Percentiles rank a stretch among this genome's conserved stretches.
phyloP scores from a whole-genome alignment of 2,888 invertebrate genomes.

The Dione vanillae region DNA sequence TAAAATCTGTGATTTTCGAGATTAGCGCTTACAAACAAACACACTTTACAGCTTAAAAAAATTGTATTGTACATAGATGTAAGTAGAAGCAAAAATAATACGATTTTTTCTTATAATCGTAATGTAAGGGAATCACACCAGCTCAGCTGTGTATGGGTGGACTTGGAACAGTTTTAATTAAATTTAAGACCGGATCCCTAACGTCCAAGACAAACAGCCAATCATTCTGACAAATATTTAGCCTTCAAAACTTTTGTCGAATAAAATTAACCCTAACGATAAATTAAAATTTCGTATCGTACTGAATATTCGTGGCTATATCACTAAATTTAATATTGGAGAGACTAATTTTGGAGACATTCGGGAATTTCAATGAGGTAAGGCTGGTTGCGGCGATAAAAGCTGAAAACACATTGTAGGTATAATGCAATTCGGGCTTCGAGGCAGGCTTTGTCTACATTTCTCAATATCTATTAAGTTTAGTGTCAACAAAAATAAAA shows the following conservation, averaged over 20 bases:
- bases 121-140: not conserved
- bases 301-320: constrained; percentile 38
- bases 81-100: too few species aligned
- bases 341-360: constrained; percentile 36
- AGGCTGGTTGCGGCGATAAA: constrained; percentile 20
- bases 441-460: constrained; percentile 15
- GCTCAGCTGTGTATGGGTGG: not conserved
- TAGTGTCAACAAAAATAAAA: not conserved
- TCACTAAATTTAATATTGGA: constrained; percentile 41
- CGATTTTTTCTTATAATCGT: too few species aligned
- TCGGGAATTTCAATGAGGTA: constrained; percentile 34
- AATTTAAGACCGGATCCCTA: constrained; percentile 45
- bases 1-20: too few species aligned
- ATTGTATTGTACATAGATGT: too few species aligned
- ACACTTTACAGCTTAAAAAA: too few species aligned
- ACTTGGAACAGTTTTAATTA: constrained; percentile 13
- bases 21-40: too few species aligned
- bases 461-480: constrained; percentile 15
- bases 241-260: constrained; percentile 54
- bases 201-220: constrained; percentile 56
- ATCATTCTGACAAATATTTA: constrained; percentile 62
- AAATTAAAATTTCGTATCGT: constrained; percentile 57
- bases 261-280: constrained; percentile 54
- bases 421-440: constrained; percentile 5
- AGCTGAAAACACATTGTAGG: constrained; percentile 16